Conservation (phyloP, 1,140 invertebrate genomes). For the Caerostris extrusa region DNA sequence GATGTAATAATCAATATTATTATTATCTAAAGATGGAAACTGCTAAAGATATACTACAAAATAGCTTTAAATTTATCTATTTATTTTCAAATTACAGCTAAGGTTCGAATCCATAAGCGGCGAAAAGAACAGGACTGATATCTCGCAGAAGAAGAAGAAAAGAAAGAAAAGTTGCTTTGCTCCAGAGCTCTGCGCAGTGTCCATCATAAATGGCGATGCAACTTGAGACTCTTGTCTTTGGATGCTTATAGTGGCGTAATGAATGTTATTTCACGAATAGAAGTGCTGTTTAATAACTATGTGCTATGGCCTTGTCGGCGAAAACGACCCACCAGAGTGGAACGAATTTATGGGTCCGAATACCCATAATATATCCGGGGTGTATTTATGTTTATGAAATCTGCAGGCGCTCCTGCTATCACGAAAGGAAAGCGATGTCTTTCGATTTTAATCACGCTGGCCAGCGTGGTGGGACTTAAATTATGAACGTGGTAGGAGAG, state of each 20-base stretch:
- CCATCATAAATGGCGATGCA: constrained; percentile 38
- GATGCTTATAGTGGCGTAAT: constrained; percentile 28
- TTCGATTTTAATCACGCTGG: constrained; percentile 23
- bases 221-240: not conserved
- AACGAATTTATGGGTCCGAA: constrained; percentile 33
- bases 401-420: not conserved
- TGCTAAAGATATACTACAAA: too few relatives aligned
- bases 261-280: constrained; percentile 58
- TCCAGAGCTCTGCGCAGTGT: constrained; percentile 37
- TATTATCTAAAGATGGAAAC: too few relatives aligned
- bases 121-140: not conserved
- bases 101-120: too few relatives aligned
- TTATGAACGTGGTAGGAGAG: not conserved
- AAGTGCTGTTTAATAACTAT: constrained; percentile 59
- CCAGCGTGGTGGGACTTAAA: not conserved
- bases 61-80: too few relatives aligned
- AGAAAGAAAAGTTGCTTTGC: not conserved
- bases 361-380: not conserved
- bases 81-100: too few relatives aligned
- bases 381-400: constrained; percentile 34
- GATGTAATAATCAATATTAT: too few relatives aligned
- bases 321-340: constrained; percentile 11
- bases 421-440: not conserved
- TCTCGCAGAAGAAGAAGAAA: not conserved
- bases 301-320: constrained; percentile 39